Evolutionary conservation across 2,113 vertebrate genomes (phyloP), one percentile per base, ranked within the genome.

Genomic region (Neomonachus schauinslandi): DNA sequence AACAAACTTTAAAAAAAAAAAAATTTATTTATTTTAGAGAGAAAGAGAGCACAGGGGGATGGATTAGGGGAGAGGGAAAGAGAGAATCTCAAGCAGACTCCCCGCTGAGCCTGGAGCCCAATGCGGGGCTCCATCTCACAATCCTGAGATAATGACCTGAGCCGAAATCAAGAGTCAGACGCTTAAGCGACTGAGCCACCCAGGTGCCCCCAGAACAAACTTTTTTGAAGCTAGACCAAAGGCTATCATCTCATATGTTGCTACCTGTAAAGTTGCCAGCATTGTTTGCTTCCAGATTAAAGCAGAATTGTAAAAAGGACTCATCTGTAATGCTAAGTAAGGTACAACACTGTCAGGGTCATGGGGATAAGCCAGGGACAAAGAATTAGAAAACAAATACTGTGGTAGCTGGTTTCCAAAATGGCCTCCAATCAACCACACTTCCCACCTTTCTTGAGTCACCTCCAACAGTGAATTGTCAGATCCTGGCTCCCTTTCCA

Each of bases 171-270:
- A 36, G 18, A n/a, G 33, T 36, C 67, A 69, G 67, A 69, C 7
- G 67, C 18, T 36, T 69, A 69, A 69, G 33, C 33, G 10, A 69
- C 18, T 36, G 18, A 69, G 7, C 33, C n/a, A 69, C 67, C 16
- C 33, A 21, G 67, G 18, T 2, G 4, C 33, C 18, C 67, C 67
- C 91, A 57, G 39, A 81, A 95, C 16, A 92, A 93, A 84, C 10
- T 63, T 11, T 94, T 92, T 96, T 94, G 39, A 90, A 94, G 39
- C 49, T 72, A 79, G 28, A 85, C 28, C 39, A 87, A 94, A 72
- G 12, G 1, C 15, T 83, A 91, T 85, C 39, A 72, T 93, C n/a
- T 88, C 36, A 46, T 69, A 82, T 46, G 21, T n/a, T 24, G 39
- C 49, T 61, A 77, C 79, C 69, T 92, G 77, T 46, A 88, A 80